Base-by-base conservation (phyloP, 64 coral and sea anemone genomes). In the Trachythela sp. region DNA sequence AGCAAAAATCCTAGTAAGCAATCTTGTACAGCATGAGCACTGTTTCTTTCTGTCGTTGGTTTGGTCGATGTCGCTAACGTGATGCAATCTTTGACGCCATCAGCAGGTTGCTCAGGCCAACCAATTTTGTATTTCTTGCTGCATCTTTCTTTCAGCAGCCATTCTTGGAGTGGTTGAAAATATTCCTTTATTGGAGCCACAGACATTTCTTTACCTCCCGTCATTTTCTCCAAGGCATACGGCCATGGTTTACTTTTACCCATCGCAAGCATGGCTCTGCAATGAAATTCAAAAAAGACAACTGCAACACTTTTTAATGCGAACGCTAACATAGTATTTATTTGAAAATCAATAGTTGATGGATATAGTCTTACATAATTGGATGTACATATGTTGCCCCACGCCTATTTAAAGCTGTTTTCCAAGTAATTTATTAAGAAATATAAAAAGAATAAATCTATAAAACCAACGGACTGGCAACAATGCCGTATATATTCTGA, bases 171-270 rank as follows among this genome's bases (percentile, higher is more conserved):
- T 41, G 93, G 95, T 39, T 40, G 20, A 40, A 94, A 97, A 52
- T 97, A 97, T 48, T 97, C 95, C 36, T 94, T 97, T 24, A 97
- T 50, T 15, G 92, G 92, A n/a, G 75, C 88, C 0, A 89, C 91
- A 86, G 87, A 89, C 86, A 97, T 77, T 39, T 92, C 58, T 27
- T 75, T 72, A 36, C 76, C 86, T 30, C 93, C 86, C 31, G 93
- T 97, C 85, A 97, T 92, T 11, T 40, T 88, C 48, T 92, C 84
- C 36, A 97, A 39, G 38, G 93, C 91, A 2, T 88, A 24, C 9
- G 90, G 93, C 95, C 95, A 97, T 4, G 95, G 93, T 50, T 94
- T 97, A 48, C 95, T 94, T 83, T 80, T 90, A 2, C 95, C 95
- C 89, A 97, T 85, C 31, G 87, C 30, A 1, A 97, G 88, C 93